phyloP scores from a whole-genome alignment of 2,113 vertebrate species.

The Ploceus nigricollis region DNA sequence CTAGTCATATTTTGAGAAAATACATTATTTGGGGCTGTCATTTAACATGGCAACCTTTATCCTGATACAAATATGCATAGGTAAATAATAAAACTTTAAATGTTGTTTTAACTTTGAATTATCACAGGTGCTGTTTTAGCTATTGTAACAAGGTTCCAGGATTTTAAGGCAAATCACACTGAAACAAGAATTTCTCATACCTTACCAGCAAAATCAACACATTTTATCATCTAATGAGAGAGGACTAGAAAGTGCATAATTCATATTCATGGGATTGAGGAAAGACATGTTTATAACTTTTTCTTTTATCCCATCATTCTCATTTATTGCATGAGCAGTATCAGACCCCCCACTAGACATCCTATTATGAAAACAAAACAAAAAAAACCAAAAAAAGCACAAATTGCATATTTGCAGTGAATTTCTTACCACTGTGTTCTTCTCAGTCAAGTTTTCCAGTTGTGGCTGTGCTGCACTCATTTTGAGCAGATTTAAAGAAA shows the following conservation, averaged over 20 bases:
- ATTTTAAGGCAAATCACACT: not conserved
- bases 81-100: conserved; percentile 19
- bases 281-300: conserved; percentile 29
- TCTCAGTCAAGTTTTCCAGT: conserved; percentile 60
- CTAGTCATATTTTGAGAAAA: not conserved
- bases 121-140: not conserved
- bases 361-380: conserved; percentile 17
- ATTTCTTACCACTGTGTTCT: conserved; percentile 72
- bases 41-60: conserved; percentile 10
- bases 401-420: conserved; percentile 45
- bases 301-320: conserved; percentile 44
- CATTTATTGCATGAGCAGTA: conserved; percentile 33
- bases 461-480: conserved; percentile 56
- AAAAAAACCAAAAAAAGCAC: not conserved
- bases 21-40: not conserved
- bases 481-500: conserved; percentile 54
- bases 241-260: conserved; percentile 53
- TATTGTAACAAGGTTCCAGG: not conserved
- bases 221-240: conserved; percentile 1
- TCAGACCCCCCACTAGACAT: not conserved
- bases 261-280: conserved; percentile 22
- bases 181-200: conserved; percentile 27
- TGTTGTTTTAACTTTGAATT: not conserved
- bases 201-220: not conserved
- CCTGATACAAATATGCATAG: not conserved